Base-by-base conservation (phyloP, 1,140 invertebrate genomes). In the Hestina assimilis region DNA sequence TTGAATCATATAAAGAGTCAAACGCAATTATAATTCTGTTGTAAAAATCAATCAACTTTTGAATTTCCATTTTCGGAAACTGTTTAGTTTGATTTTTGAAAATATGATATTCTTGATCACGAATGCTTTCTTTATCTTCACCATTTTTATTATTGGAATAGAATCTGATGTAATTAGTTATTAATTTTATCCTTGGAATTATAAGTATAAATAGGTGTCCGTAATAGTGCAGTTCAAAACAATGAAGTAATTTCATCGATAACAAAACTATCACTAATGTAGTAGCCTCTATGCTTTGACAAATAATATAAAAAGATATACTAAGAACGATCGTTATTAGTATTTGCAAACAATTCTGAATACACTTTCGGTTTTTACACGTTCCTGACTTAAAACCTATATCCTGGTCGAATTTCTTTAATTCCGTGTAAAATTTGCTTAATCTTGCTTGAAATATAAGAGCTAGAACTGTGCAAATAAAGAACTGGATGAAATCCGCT, bases 31-130 rank as follows among this genome's bases (percentile, higher is more conserved):
- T 73, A 5, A 79, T 58, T 42, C 60, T 77, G 8, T 79, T 65
- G 52, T 83, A 86, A 5, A 75, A 65, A 43, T 73, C 63, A 62
- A 83, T 75, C 17, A 86, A 23, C 28, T 72, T 81, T 0, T 66
- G 69, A 55, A 83, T 75, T 40, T 76, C 52, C 20, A 59, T 35
- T 35, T 35, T 35, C 0, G 14, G 7, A 35, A 15, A 15, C 0
- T 35, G 7, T 35, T 35, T 35, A 17, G 17, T 35, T 8, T 35
- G 33, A 1, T n/a, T 35, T 15, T 35, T 35, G 12, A 35, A 31
- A 12, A 26, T 38, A 24, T 17, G 12, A 5, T 15, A 14, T 5
- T 35, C 15, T 8, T 35, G 5, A 2, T 35, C 33, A 15, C 8
- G 15, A 2, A 1, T 2, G 1, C 7, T 35, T 17, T 1, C 33